These are phyloP conservation scores for Ondatra zibethicus DNA, from an alignment of 2,113 vertebrate species.

Conservation along the genomic window DNA sequence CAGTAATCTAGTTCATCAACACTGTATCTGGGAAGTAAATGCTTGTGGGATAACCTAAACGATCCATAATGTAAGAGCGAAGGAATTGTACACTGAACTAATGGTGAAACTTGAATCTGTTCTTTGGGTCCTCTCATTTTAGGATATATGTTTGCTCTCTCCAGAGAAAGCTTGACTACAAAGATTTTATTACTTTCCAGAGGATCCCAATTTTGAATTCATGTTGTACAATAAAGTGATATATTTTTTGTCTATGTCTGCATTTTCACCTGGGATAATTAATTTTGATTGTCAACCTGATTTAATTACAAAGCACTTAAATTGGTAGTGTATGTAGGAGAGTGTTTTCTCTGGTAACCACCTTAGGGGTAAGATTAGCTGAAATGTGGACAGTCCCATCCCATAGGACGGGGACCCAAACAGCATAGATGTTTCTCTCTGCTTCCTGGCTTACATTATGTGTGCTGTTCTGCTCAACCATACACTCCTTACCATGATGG, in stretches of 20 bases:
- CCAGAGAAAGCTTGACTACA: neutral
- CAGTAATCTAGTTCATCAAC: constrained; percentile 30
- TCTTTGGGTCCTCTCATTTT: constrained; percentile 24
- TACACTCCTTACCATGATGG: neutral
- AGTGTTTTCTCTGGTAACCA: neutral
- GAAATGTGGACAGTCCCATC: neutral
- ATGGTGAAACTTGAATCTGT: constrained; percentile 1
- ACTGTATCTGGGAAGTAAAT: constrained; percentile 8
- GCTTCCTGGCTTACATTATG: neutral
- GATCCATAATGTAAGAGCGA: neutral
- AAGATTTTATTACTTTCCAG: neutral
- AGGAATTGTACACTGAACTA: constrained; percentile 19
- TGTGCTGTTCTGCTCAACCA: neutral
- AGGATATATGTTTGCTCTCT: neutral
- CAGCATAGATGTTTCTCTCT: neutral
- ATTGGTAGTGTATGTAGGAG: neutral
- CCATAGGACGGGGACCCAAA: neutral
- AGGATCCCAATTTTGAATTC: constrained; percentile 6
- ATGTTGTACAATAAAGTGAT: constrained; percentile 44
- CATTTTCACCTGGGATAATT: neutral
- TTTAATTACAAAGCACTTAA: neutral
- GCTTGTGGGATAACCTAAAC: neutral
- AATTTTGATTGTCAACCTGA: neutral
- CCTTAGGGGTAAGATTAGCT: neutral
- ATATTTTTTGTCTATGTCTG: neutral